Base-by-base conservation (phyloP, 2,888 invertebrate genomes). In the Ctenicera cuprea region DNA sequence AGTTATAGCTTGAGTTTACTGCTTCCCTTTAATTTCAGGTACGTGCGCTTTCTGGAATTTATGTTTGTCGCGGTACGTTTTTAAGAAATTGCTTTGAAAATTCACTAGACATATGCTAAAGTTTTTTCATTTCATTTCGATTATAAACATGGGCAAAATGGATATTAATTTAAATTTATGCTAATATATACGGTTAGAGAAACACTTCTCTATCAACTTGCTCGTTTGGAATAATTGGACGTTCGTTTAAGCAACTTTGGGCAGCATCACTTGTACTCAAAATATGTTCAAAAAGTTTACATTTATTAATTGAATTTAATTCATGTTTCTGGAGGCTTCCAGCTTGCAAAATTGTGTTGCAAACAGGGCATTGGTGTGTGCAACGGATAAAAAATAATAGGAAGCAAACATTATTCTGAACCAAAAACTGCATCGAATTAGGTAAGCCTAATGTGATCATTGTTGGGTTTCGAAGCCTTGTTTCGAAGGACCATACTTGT, bases 1-100 rank as follows among this genome's bases (percentile, higher is more conserved):
- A 50, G 48, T 65, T 70, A 70, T 54, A n/a, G 62, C 70, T 38
- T 16, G 16, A 62, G 33, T 70, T 70, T 70, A 70, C 33, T 50
- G 54, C 70, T 30, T 37, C 50, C 69, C 41, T 50, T 70, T 70
- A 70, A 70, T 70, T 70, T 63, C 45, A 68, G 61, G 68, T 62
- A 62, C 62, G 62, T 45, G 45, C 62, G 43, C 62, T 62, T 37
- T n/a, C 62, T 14, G 20, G 38, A 62, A 26, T 45, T 62, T 62
- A 45, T 62, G 37, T 43, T 8, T n/a, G 30, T 18, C 12, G 22
- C 38, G 26, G 26, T 12, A 41, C 30, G 16, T 45, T 62, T 33
- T 14, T 45, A 62, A 48, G 26, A 61, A 61, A 43, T 37, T 57
- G 61, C 68, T 68, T 68, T 68, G 59, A 59, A 59, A 38, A 20